phyloP scores from a whole-genome alignment of 2,113 vertebrate genomes.

The Petrocephalus microphthalmus region DNA sequence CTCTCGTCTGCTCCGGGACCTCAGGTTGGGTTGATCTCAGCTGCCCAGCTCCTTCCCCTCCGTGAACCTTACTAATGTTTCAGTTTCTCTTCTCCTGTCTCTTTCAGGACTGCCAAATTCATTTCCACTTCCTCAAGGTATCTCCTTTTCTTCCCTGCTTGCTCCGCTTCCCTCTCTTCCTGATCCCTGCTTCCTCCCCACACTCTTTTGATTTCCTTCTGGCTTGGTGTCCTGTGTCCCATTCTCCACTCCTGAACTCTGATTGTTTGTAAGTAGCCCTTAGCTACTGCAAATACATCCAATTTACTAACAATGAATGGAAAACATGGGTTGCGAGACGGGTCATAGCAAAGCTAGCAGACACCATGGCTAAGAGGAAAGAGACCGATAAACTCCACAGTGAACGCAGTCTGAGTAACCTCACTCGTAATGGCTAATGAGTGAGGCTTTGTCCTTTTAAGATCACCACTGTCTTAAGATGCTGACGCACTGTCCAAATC shows the following conservation, averaged over 20 bases:
- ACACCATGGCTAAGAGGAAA: background rate
- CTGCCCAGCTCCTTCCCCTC: background rate
- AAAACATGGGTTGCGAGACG: background rate
- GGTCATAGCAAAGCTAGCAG: background rate
- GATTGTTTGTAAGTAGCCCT: slow-evolving; percentile 38
- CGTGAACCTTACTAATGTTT: slow-evolving; percentile 43
- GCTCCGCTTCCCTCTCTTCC: background rate
- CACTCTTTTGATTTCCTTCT: slow-evolving; percentile 20
- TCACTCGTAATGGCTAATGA: background rate
- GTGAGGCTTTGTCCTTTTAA: background rate
- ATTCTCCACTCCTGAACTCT: background rate
- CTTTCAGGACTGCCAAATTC: slow-evolving; percentile 67
- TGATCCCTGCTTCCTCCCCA: slow-evolving; percentile 28
- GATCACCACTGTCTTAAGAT: background rate
- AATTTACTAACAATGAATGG: slow-evolving; percentile 42
- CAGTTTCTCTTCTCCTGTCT: slow-evolving; percentile 55
- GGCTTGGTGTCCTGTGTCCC: background rate
- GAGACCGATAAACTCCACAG: background rate
- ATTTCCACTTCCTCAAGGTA: slow-evolving; percentile 68
- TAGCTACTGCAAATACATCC: slow-evolving; percentile 36
- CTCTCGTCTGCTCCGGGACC: slow-evolving; percentile 41
- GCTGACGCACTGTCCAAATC: background rate
- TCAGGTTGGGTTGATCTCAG: slow-evolving; percentile 31
- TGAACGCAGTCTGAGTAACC: background rate
- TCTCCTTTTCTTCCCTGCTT: background rate